Percentiles rank a stretch among this genome's conserved stretches.
phyloP scores from a whole-genome alignment of 2,797 vertebrate species.

The Acipenser transmontanus region DNA sequence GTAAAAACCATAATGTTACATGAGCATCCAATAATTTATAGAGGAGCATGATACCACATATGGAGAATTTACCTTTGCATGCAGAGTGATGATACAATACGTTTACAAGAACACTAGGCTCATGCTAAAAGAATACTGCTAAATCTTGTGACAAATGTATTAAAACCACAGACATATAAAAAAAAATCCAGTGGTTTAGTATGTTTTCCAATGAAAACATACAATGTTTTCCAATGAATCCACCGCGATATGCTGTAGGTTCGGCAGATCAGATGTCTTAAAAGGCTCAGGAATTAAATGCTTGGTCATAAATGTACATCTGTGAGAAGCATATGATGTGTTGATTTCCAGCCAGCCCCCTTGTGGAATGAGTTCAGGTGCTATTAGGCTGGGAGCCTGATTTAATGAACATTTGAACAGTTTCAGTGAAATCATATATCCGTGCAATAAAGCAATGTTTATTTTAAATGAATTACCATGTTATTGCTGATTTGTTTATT shows the following conservation, averaged over 20 bases:
- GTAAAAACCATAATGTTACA: too few species aligned
- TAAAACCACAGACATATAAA: neutral
- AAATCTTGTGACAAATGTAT: neutral
- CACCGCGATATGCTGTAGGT: slow-evolving; percentile 33
- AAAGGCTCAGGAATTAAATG: slow-evolving; percentile 14
- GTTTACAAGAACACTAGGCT: neutral
- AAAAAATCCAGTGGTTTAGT: neutral
- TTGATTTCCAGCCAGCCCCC: neutral
- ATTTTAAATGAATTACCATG: too few species aligned
- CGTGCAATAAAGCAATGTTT: too few species aligned
- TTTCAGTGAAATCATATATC: too few species aligned
- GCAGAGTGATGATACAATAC: neutral
- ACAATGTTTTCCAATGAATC: slow-evolving; percentile 5
- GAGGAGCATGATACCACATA: too few species aligned
- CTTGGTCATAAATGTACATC: neutral
- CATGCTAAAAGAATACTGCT: too few species aligned
- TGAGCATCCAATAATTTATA: too few species aligned
- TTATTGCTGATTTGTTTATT: too few species aligned
- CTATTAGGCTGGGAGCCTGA: neutral
- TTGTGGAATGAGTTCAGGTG: neutral
- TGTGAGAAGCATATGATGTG: neutral
- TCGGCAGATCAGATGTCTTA: slow-evolving; percentile 38
- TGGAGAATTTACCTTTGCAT: neutral
- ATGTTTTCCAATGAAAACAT: neutral
- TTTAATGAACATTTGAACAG: neutral